A percentile compares a stretch with the other conserved stretches of the same genome.
Conservation (phyloP, 2,888 invertebrate genomes). For the Sepiola atlantica region DNA sequence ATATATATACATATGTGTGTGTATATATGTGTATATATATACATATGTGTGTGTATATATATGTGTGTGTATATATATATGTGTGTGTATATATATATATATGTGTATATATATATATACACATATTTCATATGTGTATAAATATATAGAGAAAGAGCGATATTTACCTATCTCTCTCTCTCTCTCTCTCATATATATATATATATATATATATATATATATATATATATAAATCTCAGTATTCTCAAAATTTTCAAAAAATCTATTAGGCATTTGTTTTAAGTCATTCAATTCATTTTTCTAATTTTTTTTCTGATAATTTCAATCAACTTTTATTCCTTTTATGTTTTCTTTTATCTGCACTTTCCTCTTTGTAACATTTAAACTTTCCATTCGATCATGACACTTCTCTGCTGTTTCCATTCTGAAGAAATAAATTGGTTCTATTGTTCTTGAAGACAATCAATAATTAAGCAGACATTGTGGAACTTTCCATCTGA, state of each 20-base stretch:
- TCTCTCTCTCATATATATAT: not conserved
- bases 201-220: not conserved
- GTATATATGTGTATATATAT: not conserved
- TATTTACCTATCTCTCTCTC: no score
- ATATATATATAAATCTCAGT: not conserved
- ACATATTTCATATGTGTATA: no score
- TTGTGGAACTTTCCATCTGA: not conserved
- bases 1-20: not conserved
- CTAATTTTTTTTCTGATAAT: not conserved
- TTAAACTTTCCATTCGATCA: not conserved
- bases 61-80: not conserved
- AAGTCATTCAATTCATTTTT: not conserved
- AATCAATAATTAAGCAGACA: slow-evolving; percentile 32
- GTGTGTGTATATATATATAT: no score
- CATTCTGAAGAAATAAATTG: not conserved
- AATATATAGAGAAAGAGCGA: no score
- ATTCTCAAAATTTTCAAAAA: not conserved
- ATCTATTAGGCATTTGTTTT: not conserved
- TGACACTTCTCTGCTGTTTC: not conserved
- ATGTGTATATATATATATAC: not conserved
- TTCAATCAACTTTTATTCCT: not conserved
- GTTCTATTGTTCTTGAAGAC: slow-evolving; percentile 32
- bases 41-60: not conserved
- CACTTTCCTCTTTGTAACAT: not conserved
- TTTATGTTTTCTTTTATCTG: not conserved